A percentile compares a stretch with the other conserved stretches of the same genome.
These are phyloP conservation scores for Malurus elegans DNA, from an alignment of 2,113 vertebrate genomes.

Conservation along the genomic window DNA sequence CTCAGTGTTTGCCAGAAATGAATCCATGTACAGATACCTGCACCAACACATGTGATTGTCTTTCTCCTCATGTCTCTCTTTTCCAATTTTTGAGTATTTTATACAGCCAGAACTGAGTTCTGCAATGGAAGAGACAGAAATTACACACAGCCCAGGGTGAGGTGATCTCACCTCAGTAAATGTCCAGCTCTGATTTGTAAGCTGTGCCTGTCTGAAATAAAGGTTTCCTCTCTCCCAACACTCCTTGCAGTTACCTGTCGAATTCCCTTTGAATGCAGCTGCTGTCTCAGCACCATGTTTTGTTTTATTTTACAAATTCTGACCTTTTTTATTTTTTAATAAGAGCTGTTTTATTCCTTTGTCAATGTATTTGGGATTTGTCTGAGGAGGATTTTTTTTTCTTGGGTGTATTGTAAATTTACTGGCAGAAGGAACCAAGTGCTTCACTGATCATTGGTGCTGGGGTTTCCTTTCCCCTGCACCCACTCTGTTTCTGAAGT, in stretches of 20 bases:
- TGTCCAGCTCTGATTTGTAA: neutral
- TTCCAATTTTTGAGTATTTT: neutral
- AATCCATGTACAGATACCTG: neutral
- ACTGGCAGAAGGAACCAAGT: neutral
- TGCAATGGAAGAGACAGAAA: neutral
- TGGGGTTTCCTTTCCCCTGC: neutral
- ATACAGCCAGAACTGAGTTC: neutral
- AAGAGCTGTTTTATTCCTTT: neutral
- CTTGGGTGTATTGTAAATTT: neutral
- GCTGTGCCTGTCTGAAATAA: neutral
- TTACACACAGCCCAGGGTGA: neutral
- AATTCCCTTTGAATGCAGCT: neutral
- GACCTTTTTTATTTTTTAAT: neutral
- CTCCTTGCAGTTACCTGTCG: neutral
- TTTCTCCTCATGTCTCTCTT: neutral
- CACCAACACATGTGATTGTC: neutral
- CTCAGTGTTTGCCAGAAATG: neutral
- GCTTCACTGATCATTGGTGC: neutral
- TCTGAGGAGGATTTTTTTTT: neutral
- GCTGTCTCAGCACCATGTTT: neutral
- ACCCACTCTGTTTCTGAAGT: neutral
- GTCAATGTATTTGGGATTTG: neutral
- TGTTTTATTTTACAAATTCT: neutral
- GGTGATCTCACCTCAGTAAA: neutral
- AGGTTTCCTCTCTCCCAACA: neutral